A percentile compares a stretch with the other conserved stretches of the same genome.
These are phyloP conservation scores for Leptothorax acervorum DNA, from an alignment of 2,888 invertebrate genomes.

Conservation along the genomic window DNA sequence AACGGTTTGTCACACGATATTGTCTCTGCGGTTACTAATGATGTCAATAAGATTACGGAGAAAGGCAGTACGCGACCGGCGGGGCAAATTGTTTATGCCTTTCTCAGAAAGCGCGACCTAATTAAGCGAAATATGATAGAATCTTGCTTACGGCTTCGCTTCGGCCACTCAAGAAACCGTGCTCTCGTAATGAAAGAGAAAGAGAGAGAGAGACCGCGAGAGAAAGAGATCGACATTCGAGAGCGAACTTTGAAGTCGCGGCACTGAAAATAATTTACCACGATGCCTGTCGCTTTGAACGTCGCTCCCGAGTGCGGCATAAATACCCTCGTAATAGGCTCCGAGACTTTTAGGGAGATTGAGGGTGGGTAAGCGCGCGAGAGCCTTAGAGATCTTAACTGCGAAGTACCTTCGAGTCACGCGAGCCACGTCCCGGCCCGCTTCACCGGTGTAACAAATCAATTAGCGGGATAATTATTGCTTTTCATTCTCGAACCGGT, in stretches of 20 bases:
- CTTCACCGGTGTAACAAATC: slow-evolving; percentile 66
- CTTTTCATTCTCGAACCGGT: slow-evolving; percentile 62
- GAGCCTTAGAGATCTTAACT: slow-evolving; percentile 46
- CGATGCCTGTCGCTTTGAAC: slow-evolving; percentile 61
- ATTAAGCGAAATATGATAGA: slow-evolving; percentile 56
- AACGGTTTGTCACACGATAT: slow-evolving; percentile 18
- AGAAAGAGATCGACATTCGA: slow-evolving; percentile 41
- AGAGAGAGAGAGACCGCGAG: neutral
- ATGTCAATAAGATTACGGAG: slow-evolving; percentile 34
- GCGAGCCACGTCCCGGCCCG: slow-evolving; percentile 46
- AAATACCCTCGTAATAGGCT: slow-evolving; percentile 65
- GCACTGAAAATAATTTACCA: slow-evolving; percentile 66
- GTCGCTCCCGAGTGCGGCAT: slow-evolving; percentile 46
- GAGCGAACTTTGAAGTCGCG: slow-evolving; percentile 58
- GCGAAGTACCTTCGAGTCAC: slow-evolving; percentile 61
- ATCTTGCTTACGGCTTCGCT: slow-evolving; percentile 44
- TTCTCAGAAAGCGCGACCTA: slow-evolving; percentile 49
- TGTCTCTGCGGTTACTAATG: slow-evolving; percentile 29
- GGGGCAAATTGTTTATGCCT: slow-evolving; percentile 29
- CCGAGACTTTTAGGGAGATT: slow-evolving; percentile 59
- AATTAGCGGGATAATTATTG: slow-evolving; percentile 73
- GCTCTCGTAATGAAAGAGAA: neutral
- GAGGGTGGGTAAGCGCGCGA: slow-evolving; percentile 48
- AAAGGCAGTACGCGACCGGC: neutral
- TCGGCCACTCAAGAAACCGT: slow-evolving; percentile 19